Percentiles rank a stretch among this genome's conserved stretches.
Conservation (phyloP, 2,797 vertebrate species). For the Scarus forsteni region DNA sequence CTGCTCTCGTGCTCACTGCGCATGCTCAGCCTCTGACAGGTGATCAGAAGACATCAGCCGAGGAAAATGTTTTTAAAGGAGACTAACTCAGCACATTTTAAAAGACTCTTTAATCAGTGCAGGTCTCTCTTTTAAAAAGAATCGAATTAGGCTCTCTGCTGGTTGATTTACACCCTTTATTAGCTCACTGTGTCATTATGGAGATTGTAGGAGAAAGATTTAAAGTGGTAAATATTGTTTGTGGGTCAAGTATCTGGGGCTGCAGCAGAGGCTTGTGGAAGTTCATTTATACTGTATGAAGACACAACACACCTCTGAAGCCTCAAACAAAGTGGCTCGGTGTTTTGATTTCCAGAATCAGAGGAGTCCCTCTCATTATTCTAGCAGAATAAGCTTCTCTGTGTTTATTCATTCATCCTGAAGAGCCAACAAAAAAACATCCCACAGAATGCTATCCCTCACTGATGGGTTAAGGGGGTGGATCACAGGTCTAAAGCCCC, state of each 20-base stretch:
- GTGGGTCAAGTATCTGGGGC: conserved; percentile 36
- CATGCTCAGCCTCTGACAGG: conserved; percentile 85
- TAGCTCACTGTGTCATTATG: background rate
- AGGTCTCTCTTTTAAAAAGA: background rate
- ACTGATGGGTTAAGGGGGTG: too few relatives aligned
- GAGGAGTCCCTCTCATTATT: background rate
- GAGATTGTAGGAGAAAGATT: background rate
- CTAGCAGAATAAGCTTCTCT: background rate
- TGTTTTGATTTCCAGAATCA: background rate
- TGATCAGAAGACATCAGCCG: conserved; percentile 76
- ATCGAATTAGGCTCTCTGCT: background rate
- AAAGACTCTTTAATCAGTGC: conserved; percentile 1
- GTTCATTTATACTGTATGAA: conserved; percentile 32
- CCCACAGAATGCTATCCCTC: background rate
- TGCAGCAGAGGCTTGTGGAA: background rate
- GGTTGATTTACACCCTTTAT: background rate
- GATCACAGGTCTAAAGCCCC: too few relatives aligned
- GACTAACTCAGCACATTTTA: conserved; percentile 34
- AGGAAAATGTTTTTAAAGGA: conserved; percentile 82
- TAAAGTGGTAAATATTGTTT: conserved; percentile 14
- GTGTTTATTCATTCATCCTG: background rate
- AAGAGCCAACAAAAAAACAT: background rate
- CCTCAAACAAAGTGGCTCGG: background rate
- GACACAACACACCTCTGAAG: background rate
- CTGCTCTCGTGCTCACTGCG: conserved; percentile 71